Conservation (phyloP, 2,888 invertebrate genomes). For the Sminthurinus aureus region DNA sequence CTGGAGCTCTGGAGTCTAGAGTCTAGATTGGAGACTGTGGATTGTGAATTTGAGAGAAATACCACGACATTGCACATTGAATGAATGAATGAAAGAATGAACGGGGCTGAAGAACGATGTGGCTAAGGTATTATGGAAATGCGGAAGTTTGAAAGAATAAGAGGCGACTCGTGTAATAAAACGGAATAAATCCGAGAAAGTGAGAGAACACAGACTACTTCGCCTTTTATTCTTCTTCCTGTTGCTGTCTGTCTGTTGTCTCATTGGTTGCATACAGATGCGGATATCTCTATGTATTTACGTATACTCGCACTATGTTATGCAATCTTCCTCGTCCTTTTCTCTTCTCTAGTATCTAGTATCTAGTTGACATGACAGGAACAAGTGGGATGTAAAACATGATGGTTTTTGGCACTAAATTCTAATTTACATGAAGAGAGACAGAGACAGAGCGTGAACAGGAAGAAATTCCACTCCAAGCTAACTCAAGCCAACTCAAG, state of each 20-base stretch:
- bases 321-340: no score
- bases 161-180: not conserved
- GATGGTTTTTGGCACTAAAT: slow-evolving; percentile 16
- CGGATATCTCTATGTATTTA: no score
- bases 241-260: not conserved
- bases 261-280: not conserved
- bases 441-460: not conserved
- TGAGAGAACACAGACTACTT: not conserved
- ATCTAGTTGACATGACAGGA: not conserved
- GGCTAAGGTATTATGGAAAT: no score
- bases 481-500: no score
- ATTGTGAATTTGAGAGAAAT: no score
- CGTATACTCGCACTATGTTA: no score
- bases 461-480: not conserved
- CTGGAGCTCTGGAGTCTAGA: no score
- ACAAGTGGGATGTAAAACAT: slow-evolving; percentile 27
- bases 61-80: no score
- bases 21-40: no score
- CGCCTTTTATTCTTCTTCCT: not conserved
- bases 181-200: not conserved
- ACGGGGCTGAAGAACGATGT: no score
- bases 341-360: no score
- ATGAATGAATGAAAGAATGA: no score
- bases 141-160: not conserved
- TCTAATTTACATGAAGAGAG: slow-evolving; percentile 14